Evolutionary conservation across 1,140 invertebrate species (phyloP), one percentile per base, ranked within the genome.

Genomic region (Drosophila sproati): DNA sequence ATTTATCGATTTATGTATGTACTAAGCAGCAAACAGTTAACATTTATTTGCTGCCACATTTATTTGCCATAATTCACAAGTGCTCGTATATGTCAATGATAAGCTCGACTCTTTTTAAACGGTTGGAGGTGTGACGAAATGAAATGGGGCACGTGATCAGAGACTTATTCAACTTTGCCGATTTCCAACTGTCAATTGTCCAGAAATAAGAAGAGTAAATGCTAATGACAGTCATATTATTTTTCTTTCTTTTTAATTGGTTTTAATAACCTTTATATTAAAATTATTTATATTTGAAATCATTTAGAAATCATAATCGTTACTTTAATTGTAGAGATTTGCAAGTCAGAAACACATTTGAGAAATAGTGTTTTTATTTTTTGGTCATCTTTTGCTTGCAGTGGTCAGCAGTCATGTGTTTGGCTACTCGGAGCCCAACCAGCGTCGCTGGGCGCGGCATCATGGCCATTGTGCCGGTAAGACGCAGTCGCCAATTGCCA

Each of bases 401-500:
- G 91, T 56, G 31, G 82, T 77, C 52, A 77, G 54, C 45, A 71
- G 73, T 48, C 83, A 91, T 81, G 80, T 94, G 12, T 94, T 94
- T 92, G 94, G 94, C 5, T 94, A 94, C 91, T 93, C 94, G 5
- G 93, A 94, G n/a, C 94, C 94, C 77, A 95, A 95, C 61, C 95
- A 96, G 86, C 92, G 94, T 31, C 92, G 93, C 41, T 96, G 95
- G 95, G 92, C 93, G 1, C 93, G 94, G 48, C 92, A 94, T 7
- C 94, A 94, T 80, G 94, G 94, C 12, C 92, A 93, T 2, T 96
- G 95, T 79, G 93, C 93, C 5, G 95, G 95, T n/a, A 93, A 94
- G 48, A 94, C 94, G 43, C 95, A 96, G 77, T 96, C 95, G 0
- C 95, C 95, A 1, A 95, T 96, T 51, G 93, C 94, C 62, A 94